phyloP scores from a whole-genome alignment of 2,113 vertebrate species.

The Eulacestoma nigropectus region DNA sequence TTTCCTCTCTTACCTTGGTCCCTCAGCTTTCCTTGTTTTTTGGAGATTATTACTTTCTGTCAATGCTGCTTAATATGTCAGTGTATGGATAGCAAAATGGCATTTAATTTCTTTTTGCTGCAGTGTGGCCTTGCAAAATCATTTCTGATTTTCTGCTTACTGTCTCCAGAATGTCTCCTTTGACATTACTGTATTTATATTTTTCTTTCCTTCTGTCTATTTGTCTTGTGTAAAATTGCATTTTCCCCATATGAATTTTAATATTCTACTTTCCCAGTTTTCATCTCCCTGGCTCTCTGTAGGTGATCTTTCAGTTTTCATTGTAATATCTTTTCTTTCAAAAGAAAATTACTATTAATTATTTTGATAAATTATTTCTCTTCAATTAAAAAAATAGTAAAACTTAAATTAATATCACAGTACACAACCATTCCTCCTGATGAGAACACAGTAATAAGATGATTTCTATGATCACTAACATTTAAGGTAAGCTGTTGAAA shows the following conservation, averaged over 20 bases:
- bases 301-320: background rate
- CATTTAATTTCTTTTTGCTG: background rate
- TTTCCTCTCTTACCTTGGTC: background rate
- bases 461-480: background rate
- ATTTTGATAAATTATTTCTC: background rate
- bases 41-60: background rate
- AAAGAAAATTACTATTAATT: background rate
- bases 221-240: background rate
- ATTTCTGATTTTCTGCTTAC: conserved; percentile 34
- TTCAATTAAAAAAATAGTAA: background rate
- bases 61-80: background rate
- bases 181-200: background rate
- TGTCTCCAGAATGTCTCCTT: background rate
- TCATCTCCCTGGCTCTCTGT: background rate
- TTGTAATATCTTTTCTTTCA: background rate
- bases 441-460: background rate
- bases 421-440: background rate
- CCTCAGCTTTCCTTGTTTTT: background rate
- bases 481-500: background rate
- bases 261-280: background rate
- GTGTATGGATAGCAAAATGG: background rate
- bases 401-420: background rate
- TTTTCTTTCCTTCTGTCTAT: conserved; percentile 10
- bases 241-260: background rate
- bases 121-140: background rate